These are phyloP conservation scores for Diachasma alloeum DNA, from an alignment of 1,140 invertebrate genomes.

Conservation along the genomic window DNA sequence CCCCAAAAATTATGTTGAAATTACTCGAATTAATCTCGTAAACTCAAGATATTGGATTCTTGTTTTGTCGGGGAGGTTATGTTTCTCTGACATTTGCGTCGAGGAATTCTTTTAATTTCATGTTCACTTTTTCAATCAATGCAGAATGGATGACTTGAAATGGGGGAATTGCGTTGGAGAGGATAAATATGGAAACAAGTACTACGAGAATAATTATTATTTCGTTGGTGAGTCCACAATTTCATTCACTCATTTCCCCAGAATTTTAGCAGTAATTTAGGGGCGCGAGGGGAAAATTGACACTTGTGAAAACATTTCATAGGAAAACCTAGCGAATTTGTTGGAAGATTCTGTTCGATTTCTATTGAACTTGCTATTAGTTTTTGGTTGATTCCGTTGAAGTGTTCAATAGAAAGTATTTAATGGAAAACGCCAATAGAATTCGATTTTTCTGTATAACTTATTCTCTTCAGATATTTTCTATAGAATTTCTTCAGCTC, in stretches of 20 bases:
- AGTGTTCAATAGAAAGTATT: no score
- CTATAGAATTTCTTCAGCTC: no score
- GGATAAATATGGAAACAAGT: slow-evolving; percentile 96
- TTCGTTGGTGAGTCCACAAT: slow-evolving; percentile 74
- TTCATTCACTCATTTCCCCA: not conserved
- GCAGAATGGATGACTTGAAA: slow-evolving; percentile 87
- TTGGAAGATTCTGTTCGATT: no score
- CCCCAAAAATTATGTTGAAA: not conserved
- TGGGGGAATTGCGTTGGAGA: slow-evolving; percentile 86
- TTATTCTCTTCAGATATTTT: no score
- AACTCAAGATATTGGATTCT: slow-evolving; percentile 4
- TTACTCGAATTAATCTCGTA: not conserved
- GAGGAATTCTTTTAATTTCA: slow-evolving; percentile 30
- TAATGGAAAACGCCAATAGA: no score
- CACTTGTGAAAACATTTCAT: no score
- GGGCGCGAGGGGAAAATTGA: no score
- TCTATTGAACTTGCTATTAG: no score
- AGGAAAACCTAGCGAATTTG: no score
- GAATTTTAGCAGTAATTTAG: no score
- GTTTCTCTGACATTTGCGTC: slow-evolving; percentile 23
- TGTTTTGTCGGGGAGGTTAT: slow-evolving; percentile 34
- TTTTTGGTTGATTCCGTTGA: no score
- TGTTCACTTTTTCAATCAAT: slow-evolving; percentile 47
- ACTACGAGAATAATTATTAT: slow-evolving; percentile 91
- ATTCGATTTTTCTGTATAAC: no score